phyloP scores from a whole-genome alignment of 2,888 invertebrate species.

The Platypus cylindrus region DNA sequence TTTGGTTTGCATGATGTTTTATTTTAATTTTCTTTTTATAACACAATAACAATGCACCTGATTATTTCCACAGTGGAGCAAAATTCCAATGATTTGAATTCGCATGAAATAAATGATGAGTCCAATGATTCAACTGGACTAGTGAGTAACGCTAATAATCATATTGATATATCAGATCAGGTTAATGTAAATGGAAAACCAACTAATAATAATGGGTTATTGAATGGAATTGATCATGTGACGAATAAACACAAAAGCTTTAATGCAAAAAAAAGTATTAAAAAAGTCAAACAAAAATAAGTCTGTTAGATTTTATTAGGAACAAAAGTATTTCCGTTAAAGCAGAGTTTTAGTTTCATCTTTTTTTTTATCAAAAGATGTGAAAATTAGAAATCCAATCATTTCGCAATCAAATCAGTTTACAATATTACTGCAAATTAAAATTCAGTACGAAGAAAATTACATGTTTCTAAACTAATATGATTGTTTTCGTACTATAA shows the following conservation, averaged over 20 bases:
- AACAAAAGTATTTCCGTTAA: too few relatives aligned
- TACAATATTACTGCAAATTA: too few relatives aligned
- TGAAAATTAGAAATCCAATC: too few relatives aligned
- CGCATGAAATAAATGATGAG: slow-evolving; percentile 68
- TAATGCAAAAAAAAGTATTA: slow-evolving; percentile 55
- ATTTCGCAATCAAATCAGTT: too few relatives aligned
- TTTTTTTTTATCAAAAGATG: too few relatives aligned
- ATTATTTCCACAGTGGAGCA: slow-evolving; percentile 49
- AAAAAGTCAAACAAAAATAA: slow-evolving; percentile 74
- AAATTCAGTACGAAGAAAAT: too few relatives aligned
- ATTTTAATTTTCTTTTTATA: slow-evolving; percentile 1
- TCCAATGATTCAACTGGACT: slow-evolving; percentile 49
- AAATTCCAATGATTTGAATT: slow-evolving; percentile 80
- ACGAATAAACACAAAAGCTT: slow-evolving; percentile 50
- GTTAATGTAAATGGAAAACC: slow-evolving; percentile 34
- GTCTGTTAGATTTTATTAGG: too few relatives aligned
- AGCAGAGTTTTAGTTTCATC: too few relatives aligned
- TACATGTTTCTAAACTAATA: too few relatives aligned
- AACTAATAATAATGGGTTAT: slow-evolving; percentile 28
- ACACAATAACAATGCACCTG: not conserved
- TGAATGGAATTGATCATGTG: slow-evolving; percentile 41
- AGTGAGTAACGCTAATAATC: slow-evolving; percentile 34
- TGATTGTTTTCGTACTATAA: too few relatives aligned
- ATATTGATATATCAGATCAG: slow-evolving; percentile 29
- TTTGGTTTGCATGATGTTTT: not conserved